phyloP scores from a whole-genome alignment of 2,113 vertebrate species.

The Echinops telfairi region DNA sequence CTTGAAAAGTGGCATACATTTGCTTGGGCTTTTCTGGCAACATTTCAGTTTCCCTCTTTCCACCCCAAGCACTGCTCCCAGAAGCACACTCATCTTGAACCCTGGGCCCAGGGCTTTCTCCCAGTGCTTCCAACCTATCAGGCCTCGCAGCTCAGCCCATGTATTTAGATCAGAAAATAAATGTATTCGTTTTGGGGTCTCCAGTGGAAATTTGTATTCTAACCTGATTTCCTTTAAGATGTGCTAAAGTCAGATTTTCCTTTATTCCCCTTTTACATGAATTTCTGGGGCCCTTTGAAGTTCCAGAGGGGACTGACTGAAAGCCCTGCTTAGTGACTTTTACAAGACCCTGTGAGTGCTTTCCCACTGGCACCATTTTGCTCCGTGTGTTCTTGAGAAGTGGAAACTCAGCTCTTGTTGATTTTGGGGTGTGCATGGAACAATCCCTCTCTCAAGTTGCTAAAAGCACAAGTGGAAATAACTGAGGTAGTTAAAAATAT shows the following conservation, averaged over 20 bases:
- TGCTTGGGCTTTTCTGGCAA: not conserved
- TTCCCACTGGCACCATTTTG: not conserved
- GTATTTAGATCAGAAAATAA: not conserved
- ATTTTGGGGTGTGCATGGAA: not conserved
- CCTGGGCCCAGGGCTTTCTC: not conserved
- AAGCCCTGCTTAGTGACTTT: not conserved
- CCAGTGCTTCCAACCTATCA: not conserved
- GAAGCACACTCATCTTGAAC: not conserved
- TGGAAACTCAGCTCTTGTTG: not conserved
- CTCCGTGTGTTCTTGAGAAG: not conserved
- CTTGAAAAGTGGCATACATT: not conserved
- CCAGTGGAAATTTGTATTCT: slow-evolving; percentile 14
- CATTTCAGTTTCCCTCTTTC: not conserved
- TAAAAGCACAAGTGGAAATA: slow-evolving; percentile 1
- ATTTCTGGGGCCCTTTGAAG: slow-evolving; percentile 20
- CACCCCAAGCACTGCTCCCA: not conserved
- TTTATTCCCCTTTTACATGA: not conserved
- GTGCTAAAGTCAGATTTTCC: slow-evolving; percentile 12
- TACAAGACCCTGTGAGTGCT: not conserved
- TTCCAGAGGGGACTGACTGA: not conserved
- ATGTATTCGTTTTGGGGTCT: not conserved
- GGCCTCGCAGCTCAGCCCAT: not conserved
- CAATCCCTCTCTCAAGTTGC: not conserved
- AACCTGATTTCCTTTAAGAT: slow-evolving; percentile 31
- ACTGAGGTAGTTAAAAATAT: not conserved